These are phyloP conservation scores for Amphipyra tragopoginis DNA, from an alignment of 2,888 invertebrate genomes.

Conservation along the genomic window DNA sequence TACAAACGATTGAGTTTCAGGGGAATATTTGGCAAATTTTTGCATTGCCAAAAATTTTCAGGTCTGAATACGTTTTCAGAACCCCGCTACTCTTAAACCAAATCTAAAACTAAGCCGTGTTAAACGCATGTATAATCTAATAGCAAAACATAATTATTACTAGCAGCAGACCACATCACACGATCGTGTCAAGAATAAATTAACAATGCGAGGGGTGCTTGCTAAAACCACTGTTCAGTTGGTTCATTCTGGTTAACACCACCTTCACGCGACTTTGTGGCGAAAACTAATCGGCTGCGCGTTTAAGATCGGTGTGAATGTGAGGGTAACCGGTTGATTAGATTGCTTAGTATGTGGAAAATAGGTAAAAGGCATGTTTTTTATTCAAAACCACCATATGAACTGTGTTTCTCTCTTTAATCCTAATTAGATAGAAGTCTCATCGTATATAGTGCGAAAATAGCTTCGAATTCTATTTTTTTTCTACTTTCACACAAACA, in stretches of 20 bases:
- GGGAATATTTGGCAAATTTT: too few species aligned
- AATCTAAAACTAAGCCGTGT: background rate
- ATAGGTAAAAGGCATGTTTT: too few species aligned
- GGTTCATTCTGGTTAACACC: constrained; percentile 57
- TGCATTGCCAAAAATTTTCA: too few species aligned
- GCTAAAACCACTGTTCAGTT: constrained; percentile 35
- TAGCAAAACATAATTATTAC: constrained; percentile 11
- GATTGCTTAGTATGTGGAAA: background rate
- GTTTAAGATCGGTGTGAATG: constrained; percentile 12
- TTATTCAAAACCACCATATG: too few species aligned
- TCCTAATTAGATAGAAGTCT: too few species aligned
- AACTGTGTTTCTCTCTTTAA: too few species aligned
- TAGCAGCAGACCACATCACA: constrained; percentile 7
- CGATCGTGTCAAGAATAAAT: constrained; percentile 15
- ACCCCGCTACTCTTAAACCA: background rate
- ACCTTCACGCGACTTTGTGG: constrained; percentile 48
- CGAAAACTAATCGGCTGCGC: constrained; percentile 46
- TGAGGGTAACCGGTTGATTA: background rate
- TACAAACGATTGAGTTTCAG: too few species aligned
- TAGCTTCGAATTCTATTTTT: too few species aligned
- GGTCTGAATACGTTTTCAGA: too few species aligned
- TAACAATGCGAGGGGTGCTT: constrained; percentile 37
- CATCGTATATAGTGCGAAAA: too few species aligned
- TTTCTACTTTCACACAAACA: too few species aligned
- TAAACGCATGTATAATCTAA: background rate